Base-by-base conservation (phyloP, 2,888 invertebrate genomes). In the Drosophila helvetica region DNA sequence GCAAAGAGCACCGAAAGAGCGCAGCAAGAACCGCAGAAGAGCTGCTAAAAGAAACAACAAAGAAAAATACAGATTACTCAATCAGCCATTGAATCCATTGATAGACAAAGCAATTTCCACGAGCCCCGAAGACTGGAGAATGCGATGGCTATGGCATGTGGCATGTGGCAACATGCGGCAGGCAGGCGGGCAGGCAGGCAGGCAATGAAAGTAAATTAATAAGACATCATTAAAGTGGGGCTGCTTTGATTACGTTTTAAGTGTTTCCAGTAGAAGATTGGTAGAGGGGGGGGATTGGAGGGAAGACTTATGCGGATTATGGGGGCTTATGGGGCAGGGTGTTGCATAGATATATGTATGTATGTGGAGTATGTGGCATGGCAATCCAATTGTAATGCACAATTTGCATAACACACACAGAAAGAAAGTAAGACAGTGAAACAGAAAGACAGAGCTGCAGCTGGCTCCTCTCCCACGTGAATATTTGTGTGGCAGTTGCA, bases 151-250 rank as follows among this genome's bases (percentile, higher is more conserved):
- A n/a, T n/a, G n/a, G n/a, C n/a, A 5, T 1, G 1, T 15, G 33
- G n/a, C 15, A 38, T 38, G 38, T 38, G 38, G 38, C 38, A 38
- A 38, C 38, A 38, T 38, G 38, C 2, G 38, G 38, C n/a, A n/a
- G 7, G 15, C 38, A 15, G 33, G 30, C 30, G 12, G 33, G 38
- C 15, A 6, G 38, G 15, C 38, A 33, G 12, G 15, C 33, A 12
- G 15, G 33, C 15, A 72, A 70, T 56, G 64, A 73, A 71, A 73
- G 70, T 65, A 63, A 71, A 71, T 71, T 72, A 71, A 71, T 73
- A 72, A 70, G 63, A 62, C 72, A 70, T 72, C 72, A 75, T 46
- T 76, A 66, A 62, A 63, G 59, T 62, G 57, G 30, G 8, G 10
- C n/a, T 57, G 47, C 27, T 55, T 69, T 46, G 59, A 59, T 65